These are phyloP conservation scores for Anabacerthia variegaticeps DNA, from an alignment of 2,797 vertebrate species.

Conservation along the genomic window DNA sequence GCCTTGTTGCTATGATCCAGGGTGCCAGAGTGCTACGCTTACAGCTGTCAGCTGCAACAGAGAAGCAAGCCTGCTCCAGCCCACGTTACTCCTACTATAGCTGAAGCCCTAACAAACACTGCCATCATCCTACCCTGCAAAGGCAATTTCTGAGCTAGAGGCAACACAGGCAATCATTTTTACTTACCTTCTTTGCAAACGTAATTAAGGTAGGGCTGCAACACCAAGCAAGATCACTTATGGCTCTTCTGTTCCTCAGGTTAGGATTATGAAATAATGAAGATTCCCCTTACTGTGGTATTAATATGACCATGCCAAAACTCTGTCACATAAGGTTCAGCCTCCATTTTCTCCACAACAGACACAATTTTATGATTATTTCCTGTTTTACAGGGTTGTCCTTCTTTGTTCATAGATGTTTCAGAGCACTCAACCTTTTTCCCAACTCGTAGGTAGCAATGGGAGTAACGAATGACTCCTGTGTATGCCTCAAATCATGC, in stretches of 20 bases:
- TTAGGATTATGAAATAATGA: not conserved
- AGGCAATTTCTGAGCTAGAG: not conserved
- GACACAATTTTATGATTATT: not conserved
- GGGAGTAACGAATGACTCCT: not conserved
- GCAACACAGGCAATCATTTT: not conserved
- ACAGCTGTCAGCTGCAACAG: not conserved
- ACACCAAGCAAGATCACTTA: not conserved
- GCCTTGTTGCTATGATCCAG: not conserved
- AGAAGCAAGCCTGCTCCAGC: not conserved
- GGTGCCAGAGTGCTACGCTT: not conserved
- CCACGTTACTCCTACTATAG: not conserved
- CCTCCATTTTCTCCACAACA: not conserved
- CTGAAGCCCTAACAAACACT: not conserved
- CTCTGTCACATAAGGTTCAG: not conserved
- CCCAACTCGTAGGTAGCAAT: not conserved
- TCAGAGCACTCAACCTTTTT: not conserved
- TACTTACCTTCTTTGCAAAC: not conserved
- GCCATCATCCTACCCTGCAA: rapidly evolving
- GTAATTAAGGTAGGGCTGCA: not conserved
- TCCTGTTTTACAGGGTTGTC: not conserved
- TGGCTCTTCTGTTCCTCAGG: not conserved
- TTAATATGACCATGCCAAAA: not conserved
- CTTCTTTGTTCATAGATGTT: not conserved
- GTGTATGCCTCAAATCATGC: not conserved
- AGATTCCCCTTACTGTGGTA: not conserved